A percentile compares a stretch with the other conserved stretches of the same genome.
Evolutionary conservation across 1,140 invertebrate species (phyloP).

Genomic region (Rhagoletis pomonella): DNA sequence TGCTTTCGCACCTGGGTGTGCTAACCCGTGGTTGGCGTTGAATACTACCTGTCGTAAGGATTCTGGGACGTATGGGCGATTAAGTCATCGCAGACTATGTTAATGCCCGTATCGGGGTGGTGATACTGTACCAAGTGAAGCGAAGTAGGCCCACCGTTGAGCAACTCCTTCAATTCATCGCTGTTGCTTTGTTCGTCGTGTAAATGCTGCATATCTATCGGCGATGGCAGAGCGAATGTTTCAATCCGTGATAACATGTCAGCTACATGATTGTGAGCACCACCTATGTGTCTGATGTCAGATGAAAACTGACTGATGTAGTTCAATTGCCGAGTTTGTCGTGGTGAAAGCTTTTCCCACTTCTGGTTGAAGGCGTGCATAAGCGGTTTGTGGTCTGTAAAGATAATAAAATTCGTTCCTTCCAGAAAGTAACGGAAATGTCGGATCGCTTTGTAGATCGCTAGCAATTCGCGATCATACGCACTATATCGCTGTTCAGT

Average conservation of each 20-base stretch:
- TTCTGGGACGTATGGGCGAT: slow-evolving; percentile 4
- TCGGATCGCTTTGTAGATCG: background rate
- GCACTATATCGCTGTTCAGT: slow-evolving; percentile 37
- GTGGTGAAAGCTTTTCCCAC: background rate
- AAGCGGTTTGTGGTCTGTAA: slow-evolving; percentile 37
- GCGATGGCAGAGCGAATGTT: background rate
- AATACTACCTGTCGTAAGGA: background rate
- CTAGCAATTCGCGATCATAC: slow-evolving; percentile 35
- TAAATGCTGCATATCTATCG: background rate
- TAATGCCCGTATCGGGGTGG: background rate
- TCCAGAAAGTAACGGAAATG: slow-evolving; percentile 27
- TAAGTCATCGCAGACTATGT: background rate
- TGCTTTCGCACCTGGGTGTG: background rate
- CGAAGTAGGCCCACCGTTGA: background rate
- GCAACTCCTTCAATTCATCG: background rate
- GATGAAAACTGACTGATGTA: slow-evolving; percentile 5
- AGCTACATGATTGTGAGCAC: background rate
- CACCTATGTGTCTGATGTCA: slow-evolving; percentile 6
- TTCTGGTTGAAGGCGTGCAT: slow-evolving; percentile 38
- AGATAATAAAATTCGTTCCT: background rate
- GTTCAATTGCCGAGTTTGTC: background rate
- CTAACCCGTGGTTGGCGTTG: no score
- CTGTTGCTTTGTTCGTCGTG: background rate
- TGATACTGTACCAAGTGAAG: background rate
- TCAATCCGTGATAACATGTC: slow-evolving; percentile 4